phyloP scores from a whole-genome alignment of 64 coral and sea anemone genomes.

The Hydrozoanthus tunicans region DNA sequence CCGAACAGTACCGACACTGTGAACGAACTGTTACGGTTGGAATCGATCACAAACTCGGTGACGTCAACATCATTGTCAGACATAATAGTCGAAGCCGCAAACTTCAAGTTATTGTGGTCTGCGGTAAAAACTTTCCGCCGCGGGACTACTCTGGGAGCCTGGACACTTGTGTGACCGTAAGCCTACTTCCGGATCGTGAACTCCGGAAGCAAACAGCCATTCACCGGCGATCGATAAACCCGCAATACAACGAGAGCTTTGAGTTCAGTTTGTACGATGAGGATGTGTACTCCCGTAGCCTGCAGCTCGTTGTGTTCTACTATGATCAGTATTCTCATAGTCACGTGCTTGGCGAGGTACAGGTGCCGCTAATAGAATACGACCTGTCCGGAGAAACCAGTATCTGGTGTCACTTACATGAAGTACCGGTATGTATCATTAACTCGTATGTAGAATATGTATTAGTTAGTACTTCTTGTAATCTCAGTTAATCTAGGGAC shows the following conservation, averaged over 20 bases:
- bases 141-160: conserved; percentile 86
- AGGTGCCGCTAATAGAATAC: conserved; percentile 83
- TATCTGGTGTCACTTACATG: conserved; percentile 72
- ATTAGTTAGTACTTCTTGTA: no score
- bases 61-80: conserved; percentile 69
- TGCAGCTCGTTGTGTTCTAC: conserved; percentile 70
- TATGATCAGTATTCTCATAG: conserved; percentile 82
- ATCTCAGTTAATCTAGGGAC: no score
- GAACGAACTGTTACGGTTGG: conserved; percentile 60
- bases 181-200: conserved; percentile 80
- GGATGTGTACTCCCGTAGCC: conserved; percentile 70
- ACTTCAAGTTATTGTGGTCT: conserved; percentile 64
- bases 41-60: conserved; percentile 62
- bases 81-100: conserved; percentile 72
- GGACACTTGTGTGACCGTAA: conserved; percentile 85
- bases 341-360: conserved; percentile 78
- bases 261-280: conserved; percentile 77
- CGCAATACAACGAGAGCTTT: conserved; percentile 85
- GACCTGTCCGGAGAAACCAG: conserved; percentile 74
- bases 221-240: conserved; percentile 77
- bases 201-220: conserved; percentile 82
- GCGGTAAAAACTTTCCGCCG: conserved; percentile 79
- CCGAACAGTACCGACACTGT: conserved; percentile 54
- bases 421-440: conserved; percentile 22
- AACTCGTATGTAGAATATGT: no score